Conservation (phyloP, 2,888 invertebrate genomes). For the Apotomis turbidana region DNA sequence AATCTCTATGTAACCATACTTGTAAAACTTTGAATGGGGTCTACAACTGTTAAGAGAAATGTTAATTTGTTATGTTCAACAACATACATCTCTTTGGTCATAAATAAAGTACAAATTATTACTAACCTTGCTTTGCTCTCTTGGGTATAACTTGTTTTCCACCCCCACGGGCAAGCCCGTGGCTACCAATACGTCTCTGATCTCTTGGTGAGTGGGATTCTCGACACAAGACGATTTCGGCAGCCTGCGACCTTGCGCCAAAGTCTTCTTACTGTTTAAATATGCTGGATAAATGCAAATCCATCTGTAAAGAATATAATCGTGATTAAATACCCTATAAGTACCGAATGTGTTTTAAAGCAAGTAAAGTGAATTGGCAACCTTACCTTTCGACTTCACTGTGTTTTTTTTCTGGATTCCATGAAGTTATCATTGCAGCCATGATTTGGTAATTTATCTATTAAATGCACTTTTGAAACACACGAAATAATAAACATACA, state of each 20-base stretch:
- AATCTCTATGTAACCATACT: no score
- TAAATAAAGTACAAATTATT: no score
- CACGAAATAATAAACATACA: slow-evolving; percentile 34
- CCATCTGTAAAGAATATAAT: slow-evolving; percentile 86
- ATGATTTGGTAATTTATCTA: slow-evolving; percentile 52
- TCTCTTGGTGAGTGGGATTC: slow-evolving; percentile 97
- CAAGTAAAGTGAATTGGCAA: slow-evolving; percentile 25
- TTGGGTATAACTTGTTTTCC: slow-evolving; percentile 95
- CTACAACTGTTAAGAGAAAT: no score
- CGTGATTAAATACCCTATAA: background rate
- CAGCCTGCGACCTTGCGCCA: slow-evolving; percentile 94
- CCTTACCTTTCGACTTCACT: slow-evolving; percentile 85
- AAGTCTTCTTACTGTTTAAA: slow-evolving; percentile 95
- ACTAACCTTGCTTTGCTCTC: slow-evolving; percentile 92
- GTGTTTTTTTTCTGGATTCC: slow-evolving; percentile 90
- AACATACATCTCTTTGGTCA: no score
- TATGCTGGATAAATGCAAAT: slow-evolving; percentile 98
- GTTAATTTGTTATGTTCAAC: no score
- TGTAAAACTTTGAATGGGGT: no score
- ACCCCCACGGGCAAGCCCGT: slow-evolving; percentile 93
- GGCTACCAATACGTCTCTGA: slow-evolving; percentile 94
- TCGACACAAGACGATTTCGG: slow-evolving; percentile 94
- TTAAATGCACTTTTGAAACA: background rate
- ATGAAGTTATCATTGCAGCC: slow-evolving; percentile 83
- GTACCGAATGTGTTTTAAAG: slow-evolving; percentile 4